phyloP scores from a whole-genome alignment of 2,797 vertebrate genomes.

The Platalea minor region DNA sequence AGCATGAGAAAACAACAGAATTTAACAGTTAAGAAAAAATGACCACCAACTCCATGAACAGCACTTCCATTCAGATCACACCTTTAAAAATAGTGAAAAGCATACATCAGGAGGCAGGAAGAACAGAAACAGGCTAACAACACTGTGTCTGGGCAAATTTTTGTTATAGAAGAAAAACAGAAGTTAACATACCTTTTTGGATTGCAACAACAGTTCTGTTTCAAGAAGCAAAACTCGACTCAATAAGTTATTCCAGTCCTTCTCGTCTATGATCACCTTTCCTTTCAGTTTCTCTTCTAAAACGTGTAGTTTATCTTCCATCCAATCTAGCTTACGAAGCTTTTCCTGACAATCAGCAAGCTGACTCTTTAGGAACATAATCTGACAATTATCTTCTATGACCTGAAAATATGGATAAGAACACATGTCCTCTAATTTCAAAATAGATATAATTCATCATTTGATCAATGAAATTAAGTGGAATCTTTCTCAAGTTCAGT shows the following conservation, averaged over 20 bases:
- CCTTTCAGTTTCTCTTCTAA: conserved; percentile 81
- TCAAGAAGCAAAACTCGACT: conserved; percentile 89
- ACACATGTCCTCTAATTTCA: not conserved
- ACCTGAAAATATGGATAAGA: conserved; percentile 32
- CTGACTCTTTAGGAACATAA: conserved; percentile 76
- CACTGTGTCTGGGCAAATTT: not conserved
- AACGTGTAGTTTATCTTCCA: conserved; percentile 79
- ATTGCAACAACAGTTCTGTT: conserved; percentile 82
- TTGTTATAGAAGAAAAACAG: not conserved
- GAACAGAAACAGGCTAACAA: not conserved
- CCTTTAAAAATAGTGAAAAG: not conserved
- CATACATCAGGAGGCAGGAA: not conserved
- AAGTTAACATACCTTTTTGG: conserved; percentile 74
- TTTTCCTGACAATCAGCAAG: conserved; percentile 78
- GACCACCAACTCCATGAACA: not conserved
- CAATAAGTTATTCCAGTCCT: conserved; percentile 85
- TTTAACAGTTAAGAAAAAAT: not conserved
- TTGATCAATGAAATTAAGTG: not conserved
- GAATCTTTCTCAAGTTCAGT: not conserved
- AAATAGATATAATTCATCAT: not conserved
- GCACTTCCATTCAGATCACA: not conserved
- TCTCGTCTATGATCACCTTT: conserved; percentile 80
- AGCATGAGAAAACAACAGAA: not conserved
- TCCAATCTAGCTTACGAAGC: conserved; percentile 69
- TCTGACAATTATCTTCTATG: conserved; percentile 49